Conservation (phyloP, 37 sponge, comb jelly and placozoan genomes). For the Beroe forskalii region DNA sequence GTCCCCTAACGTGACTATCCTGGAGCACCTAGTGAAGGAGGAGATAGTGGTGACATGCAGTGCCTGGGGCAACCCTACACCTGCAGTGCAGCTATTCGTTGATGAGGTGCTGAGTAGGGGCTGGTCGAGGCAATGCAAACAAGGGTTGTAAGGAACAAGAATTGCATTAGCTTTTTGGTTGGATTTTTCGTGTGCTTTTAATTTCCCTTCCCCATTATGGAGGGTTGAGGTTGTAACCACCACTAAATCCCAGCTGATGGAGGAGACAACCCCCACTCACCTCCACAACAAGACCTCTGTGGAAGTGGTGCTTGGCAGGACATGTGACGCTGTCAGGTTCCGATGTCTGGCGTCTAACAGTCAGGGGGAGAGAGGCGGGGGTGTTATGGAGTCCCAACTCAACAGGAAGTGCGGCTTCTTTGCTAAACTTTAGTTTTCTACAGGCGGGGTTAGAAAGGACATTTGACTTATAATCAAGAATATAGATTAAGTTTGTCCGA, state of each 20-base stretch:
- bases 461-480: not conserved
- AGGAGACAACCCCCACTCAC: no score
- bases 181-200: no score
- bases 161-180: no score
- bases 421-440: constrained; percentile 22
- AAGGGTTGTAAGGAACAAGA: no score
- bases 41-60: not conserved
- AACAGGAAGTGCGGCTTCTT: constrained; percentile 59
- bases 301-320: not conserved
- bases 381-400: not conserved
- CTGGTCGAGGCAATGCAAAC: no score
- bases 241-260: no score
- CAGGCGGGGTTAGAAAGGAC: not conserved
- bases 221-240: no score
- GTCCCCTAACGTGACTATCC: constrained; percentile 4
- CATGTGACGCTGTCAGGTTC: not conserved
- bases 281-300: not conserved
- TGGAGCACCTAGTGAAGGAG: not conserved
- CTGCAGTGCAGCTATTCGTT: not conserved
- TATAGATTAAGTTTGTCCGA: no score
- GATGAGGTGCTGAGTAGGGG: not conserved
- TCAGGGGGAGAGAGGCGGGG: not conserved
- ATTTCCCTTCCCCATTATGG: no score
- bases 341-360: not conserved
- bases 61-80: constrained; percentile 41